Percentiles rank a stretch among this genome's conserved stretches.
phyloP scores from a whole-genome alignment of 92 coral and sea anemone genomes.

The Siderastrea siderea region DNA sequence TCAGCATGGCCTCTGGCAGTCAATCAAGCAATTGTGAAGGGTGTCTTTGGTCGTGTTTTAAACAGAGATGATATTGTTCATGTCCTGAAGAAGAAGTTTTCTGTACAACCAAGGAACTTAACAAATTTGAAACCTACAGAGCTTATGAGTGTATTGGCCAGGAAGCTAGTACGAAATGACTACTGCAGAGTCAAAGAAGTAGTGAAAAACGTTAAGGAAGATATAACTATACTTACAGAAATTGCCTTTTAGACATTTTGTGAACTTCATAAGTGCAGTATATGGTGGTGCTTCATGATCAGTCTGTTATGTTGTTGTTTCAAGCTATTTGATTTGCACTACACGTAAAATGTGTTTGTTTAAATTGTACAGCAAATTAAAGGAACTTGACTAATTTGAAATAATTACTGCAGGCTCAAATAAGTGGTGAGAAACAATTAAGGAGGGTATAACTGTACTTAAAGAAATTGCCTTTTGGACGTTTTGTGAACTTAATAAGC shows the following conservation, averaged over 20 bases:
- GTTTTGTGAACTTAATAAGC: too few species aligned
- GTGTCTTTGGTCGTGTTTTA: conserved; percentile 47
- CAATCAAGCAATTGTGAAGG: conserved; percentile 58
- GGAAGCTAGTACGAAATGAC: conserved; percentile 31
- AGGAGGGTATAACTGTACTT: too few species aligned
- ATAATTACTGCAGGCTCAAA: conserved; percentile 40
- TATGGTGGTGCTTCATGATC: too few species aligned
- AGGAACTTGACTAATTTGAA: not conserved
- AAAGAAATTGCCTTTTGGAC: too few species aligned
- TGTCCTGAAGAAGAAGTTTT: conserved; percentile 46
- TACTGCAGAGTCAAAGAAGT: conserved; percentile 47
- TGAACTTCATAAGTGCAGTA: conserved; percentile 38
- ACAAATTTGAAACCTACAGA: conserved; percentile 46
- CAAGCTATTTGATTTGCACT: too few species aligned
- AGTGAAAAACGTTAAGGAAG: conserved; percentile 27
- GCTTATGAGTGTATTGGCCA: conserved; percentile 57
- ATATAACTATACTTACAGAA: conserved; percentile 40
- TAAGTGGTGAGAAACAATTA: conserved; percentile 29
- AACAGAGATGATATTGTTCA: conserved; percentile 44
- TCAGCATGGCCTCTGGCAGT: conserved; percentile 39
- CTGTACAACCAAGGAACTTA: conserved; percentile 49
- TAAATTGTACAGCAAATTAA: not conserved
- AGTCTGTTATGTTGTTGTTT: too few species aligned
- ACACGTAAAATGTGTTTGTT: too few species aligned
- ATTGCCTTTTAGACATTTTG: conserved; percentile 19